Conservation (phyloP, 1,140 invertebrate species). For the Lepidurus apus region DNA sequence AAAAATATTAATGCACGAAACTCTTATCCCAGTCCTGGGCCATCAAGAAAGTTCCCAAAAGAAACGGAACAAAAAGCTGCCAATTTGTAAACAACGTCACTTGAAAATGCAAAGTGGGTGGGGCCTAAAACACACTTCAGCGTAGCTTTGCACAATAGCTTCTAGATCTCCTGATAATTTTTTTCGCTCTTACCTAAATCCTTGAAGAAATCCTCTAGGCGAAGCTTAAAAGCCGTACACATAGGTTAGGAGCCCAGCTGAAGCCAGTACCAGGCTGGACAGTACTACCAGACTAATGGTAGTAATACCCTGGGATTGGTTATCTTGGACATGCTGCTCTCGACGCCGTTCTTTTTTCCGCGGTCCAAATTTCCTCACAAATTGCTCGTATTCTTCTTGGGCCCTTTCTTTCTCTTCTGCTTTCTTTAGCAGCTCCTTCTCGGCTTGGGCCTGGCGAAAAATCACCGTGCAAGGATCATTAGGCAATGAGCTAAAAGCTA, state of each 20-base stretch:
- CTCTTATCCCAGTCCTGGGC: too few species aligned
- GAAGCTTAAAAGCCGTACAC: not conserved
- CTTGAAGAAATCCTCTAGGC: not conserved
- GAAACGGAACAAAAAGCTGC: too few species aligned
- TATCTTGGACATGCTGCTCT: not conserved
- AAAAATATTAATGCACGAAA: too few species aligned
- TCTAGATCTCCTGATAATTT: too few species aligned
- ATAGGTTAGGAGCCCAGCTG: conserved; percentile 7
- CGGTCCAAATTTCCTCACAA: conserved; percentile 32
- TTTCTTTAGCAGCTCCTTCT: conserved; percentile 27
- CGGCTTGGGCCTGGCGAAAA: conserved; percentile 27
- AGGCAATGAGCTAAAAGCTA: not conserved
- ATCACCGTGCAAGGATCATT: not conserved
- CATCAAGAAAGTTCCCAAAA: too few species aligned
- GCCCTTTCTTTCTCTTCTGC: conserved; percentile 29
- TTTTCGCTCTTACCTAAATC: not conserved
- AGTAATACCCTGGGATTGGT: not conserved
- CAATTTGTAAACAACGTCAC: too few species aligned
- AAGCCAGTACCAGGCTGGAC: conserved; percentile 16
- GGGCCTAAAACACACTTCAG: too few species aligned
- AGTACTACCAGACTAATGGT: not conserved
- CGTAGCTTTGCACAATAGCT: too few species aligned
- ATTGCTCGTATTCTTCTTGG: conserved; percentile 30
- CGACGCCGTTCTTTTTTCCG: conserved; percentile 30
- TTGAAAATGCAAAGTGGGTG: too few species aligned